Evolutionary conservation across 2,888 invertebrate species (phyloP), one percentile per base, ranked within the genome.

Genomic region (Halictus ligatus): DNA sequence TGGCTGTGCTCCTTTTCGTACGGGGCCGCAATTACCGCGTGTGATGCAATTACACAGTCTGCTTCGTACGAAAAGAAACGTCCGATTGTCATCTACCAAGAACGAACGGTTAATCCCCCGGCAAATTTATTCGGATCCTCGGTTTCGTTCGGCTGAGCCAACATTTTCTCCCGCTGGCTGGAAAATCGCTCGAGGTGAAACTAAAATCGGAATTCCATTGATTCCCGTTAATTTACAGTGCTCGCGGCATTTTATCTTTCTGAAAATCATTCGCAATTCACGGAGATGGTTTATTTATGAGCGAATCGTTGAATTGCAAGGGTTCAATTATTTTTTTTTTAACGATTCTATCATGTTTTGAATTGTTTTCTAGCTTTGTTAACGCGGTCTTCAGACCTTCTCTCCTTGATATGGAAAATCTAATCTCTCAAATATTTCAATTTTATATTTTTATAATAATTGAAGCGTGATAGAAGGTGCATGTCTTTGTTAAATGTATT

Each of bases 31-130:
- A 72, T 86, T 78, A 58, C 69, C 67, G 71, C 78, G 83, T 81
- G 80, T 75, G 87, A 86, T 89, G 86, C 92, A 92, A 93, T 94
- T 94, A 93, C 93, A 94, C 92, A 93, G 92, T 93, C 94, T 92
- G 94, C 89, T 92, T 92, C 92, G 84, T 88, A 92, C 90, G 94
- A 94, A 93, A 93, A 92, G 92, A 92, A 94, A 92, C 89, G 93
- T 91, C 88, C 88, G 87, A 92, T 92, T 93, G 92, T 93, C 92
- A 89, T 88, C 88, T 77, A 77, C 58, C 73, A 60, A 80, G 64
- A 75, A 8, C 10, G 13, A 50, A 46, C 40, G 67, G n/a, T 77
- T 48, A 15, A 29, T 73, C 69, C 60, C 1, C 12, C 54, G 54
- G n/a, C 3, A 12, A 25, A 60, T 60, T 25, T 25, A 25, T 60